Base-by-base conservation (phyloP, 2,797 vertebrate species). In the Benthosema pterotum region DNA sequence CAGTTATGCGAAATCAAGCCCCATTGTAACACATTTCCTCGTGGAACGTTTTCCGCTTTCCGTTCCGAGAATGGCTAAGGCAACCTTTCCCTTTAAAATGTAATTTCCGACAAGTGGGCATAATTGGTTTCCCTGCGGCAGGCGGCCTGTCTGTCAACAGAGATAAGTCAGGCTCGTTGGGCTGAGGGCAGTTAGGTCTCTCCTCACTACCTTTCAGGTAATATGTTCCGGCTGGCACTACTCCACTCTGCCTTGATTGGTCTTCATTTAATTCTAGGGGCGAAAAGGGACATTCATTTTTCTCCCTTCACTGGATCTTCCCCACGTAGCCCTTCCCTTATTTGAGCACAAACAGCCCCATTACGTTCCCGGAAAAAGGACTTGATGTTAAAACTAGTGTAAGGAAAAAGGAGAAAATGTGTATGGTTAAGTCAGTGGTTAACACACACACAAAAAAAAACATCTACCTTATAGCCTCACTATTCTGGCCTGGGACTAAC, bases 151-250 rank as follows among this genome's bases (percentile, higher is more conserved):
- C 22, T 64, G 64, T 70, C 60, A 51, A 48, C 51, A 16, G 38
- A 61, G 63, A 75, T 65, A 69, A 79, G 58, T 77, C 75, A 77
- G 54, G 45, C 52, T 67, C 62, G 8, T 38, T 59, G 43, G 58
- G 11, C 57, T 54, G 52, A 2, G 11, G 61, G 38, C 57, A 63
- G 70, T 42, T 5, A 58, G 66, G 12, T 63, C 58, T 52, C 48
- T 57, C n/a, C 19, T 67, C 59, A 61, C 52, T 64, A 65, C 58
- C 65, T 74, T 69, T 19, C 63, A 75, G 71, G 58, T 78, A 53
- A 69, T 71, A 11, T 58, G 57, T 47, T 60, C 18, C 51, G 42
- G 43, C 55, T 69, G 32, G 56, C 61, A 67, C 47, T 68, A 88
- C 80, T 78, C 73, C 65, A 55, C 68, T 77, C 75, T 72, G 65